A percentile compares a stretch with the other conserved stretches of the same genome.
phyloP scores from a whole-genome alignment of 2,888 invertebrate species.

The Silvanus unidentatus region DNA sequence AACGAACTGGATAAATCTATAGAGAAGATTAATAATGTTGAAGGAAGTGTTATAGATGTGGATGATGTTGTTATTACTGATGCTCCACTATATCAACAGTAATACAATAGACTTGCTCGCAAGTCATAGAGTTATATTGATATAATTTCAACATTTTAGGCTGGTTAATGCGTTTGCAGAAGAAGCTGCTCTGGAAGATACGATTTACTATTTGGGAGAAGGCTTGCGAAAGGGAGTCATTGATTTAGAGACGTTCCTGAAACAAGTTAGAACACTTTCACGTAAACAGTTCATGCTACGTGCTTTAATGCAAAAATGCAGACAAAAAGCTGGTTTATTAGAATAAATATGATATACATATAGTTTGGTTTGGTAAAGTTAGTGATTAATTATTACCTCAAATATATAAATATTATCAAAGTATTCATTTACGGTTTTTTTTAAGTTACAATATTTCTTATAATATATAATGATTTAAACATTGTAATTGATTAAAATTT shows the following conservation, averaged over 20 bases:
- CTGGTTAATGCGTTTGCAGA: slow-evolving; percentile 92
- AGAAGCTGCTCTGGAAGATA: slow-evolving; percentile 97
- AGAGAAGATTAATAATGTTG: slow-evolving; percentile 67
- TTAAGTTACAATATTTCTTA: no score
- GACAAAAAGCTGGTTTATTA: slow-evolving; percentile 85
- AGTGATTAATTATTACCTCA: no score
- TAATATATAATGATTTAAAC: no score
- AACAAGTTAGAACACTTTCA: slow-evolving; percentile 91
- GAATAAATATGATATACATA: no score
- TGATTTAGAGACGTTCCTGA: slow-evolving; percentile 92
- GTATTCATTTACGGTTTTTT: no score
- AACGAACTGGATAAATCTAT: slow-evolving; percentile 78
- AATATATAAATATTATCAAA: no score
- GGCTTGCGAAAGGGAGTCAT: slow-evolving; percentile 87
- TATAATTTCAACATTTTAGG: slow-evolving; percentile 48
- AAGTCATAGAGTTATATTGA: slow-evolving; percentile 2
- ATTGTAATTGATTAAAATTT: no score
- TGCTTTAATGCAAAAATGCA: slow-evolving; percentile 93
- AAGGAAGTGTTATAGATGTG: slow-evolving; percentile 81
- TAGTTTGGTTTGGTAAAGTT: no score
- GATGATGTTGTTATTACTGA: slow-evolving; percentile 97
- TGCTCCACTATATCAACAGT: slow-evolving; percentile 93
- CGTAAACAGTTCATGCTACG: slow-evolving; percentile 93
- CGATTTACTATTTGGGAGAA: slow-evolving; percentile 96
- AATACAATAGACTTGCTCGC: slow-evolving; percentile 42